Evolutionary conservation across 2,888 invertebrate genomes (phyloP), one percentile per base, ranked within the genome.

Genomic region (Apamea monoglypha): DNA sequence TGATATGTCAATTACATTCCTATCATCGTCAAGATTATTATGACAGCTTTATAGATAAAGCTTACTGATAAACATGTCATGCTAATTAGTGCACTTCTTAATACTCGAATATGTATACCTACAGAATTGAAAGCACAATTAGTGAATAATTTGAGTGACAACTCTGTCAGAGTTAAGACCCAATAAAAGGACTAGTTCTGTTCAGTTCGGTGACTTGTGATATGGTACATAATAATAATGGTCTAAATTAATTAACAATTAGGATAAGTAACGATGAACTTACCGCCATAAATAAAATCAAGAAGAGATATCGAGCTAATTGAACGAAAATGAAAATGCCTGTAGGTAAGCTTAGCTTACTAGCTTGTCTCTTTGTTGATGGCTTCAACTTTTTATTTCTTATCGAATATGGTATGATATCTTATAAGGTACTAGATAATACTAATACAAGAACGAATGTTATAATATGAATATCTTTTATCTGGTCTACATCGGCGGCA

Each of bases 1-100:
- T 86, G 84, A 88, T 88, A 88, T 75, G 89, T 88, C 89, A 88
- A 81, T 88, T 73, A 88, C 78, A 70, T 77, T 77, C 80, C 81
- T 81, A 84, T 84, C 87, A 84, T 82, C 82, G 87, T 88, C 81
- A 84, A 87, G 78, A 86, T 84, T 83, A 88, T 86, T 78, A 78
- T 82, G 86, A 88, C 86, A 81, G 83, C 70, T 80, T 75, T 67
- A 75, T 64, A 82, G 83, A 87, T 87, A 87, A 87, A 84, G 73
- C 80, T 80, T 75, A 84, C 85, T 80, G 87, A 85, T 85, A 85
- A 85, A 84, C 73, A 67, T 87, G 87, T 87, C 84, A 84, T 75
- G 44, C 69, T 85, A 85, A 85, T 85, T 87, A 87, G 84, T 74
- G 69, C 61, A 70, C 64, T 77, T 80, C 74, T 75, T 75, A 84